Percentiles rank a stretch among this genome's conserved stretches.
Evolutionary conservation across 92 coral and sea anemone species (phyloP).

Genomic region (Nematostella vectensis): DNA sequence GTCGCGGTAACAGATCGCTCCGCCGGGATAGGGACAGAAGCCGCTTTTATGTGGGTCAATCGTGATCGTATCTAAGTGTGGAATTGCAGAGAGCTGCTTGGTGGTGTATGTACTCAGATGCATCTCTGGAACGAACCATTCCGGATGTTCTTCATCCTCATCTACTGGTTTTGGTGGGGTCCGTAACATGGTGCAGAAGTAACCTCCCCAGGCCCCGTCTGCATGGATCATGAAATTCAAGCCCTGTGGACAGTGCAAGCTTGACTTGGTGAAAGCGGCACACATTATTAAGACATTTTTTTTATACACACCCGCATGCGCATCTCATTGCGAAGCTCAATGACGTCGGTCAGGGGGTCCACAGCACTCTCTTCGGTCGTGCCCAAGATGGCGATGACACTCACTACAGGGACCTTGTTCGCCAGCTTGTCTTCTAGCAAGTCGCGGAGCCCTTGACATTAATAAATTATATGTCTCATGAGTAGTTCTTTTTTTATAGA

Average conservation of each 20-base stretch:
- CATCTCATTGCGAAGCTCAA: slow-evolving; percentile 44
- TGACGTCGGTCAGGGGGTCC: too few species aligned
- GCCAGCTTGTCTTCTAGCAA: slow-evolving; percentile 41
- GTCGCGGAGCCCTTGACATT: too few species aligned
- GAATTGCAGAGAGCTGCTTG: slow-evolving; percentile 42
- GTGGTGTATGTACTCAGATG: slow-evolving; percentile 43
- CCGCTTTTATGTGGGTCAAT: slow-evolving; percentile 86
- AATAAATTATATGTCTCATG: too few species aligned
- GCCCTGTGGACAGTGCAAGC: too few species aligned
- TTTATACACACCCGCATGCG: too few species aligned
- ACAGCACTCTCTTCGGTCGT: slow-evolving; percentile 91
- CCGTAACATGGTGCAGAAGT: slow-evolving; percentile 72
- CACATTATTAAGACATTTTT: too few species aligned
- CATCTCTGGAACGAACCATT: slow-evolving; percentile 52
- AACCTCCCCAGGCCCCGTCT: slow-evolving; percentile 94
- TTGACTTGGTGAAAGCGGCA: too few species aligned
- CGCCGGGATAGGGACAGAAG: slow-evolving; percentile 82
- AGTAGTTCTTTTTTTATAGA: too few species aligned
- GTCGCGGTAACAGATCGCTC: slow-evolving; percentile 67
- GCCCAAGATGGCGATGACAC: slow-evolving; percentile 72
- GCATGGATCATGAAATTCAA: slow-evolving; percentile 68
- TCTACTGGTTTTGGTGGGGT: slow-evolving; percentile 10
- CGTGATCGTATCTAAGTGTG: slow-evolving; percentile 58
- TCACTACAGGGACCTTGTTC: slow-evolving; percentile 50
- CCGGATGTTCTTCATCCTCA: slow-evolving; percentile 1